Evolutionary conservation across 2,113 vertebrate genomes (phyloP).

Genomic region (Melanocharis versteri): DNA sequence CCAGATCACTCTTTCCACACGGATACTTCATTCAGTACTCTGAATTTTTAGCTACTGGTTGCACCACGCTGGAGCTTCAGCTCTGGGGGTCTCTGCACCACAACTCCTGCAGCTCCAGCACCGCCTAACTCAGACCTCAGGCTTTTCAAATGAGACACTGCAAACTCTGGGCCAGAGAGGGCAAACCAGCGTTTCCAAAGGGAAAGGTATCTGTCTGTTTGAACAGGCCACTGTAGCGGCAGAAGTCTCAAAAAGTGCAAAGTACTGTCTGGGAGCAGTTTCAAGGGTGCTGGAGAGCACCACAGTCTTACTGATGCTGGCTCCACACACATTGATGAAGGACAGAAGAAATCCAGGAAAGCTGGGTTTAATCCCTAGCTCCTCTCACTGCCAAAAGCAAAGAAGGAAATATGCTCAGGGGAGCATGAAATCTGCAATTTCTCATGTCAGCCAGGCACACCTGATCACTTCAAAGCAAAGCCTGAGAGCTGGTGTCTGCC

Average conservation of each 20-base stretch:
- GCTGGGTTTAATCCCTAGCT: conserved; percentile 25
- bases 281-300: neutral
- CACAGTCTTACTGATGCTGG: neutral
- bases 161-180: neutral
- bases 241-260: neutral
- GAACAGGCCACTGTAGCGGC: neutral
- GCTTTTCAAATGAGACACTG: neutral
- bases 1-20: neutral
- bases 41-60: neutral
- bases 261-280: neutral
- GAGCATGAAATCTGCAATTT: conserved; percentile 48
- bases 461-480: conserved; percentile 17
- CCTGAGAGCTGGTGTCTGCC: neutral
- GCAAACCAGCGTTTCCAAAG: neutral
- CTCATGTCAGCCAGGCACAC: conserved; percentile 28
- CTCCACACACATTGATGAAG: neutral
- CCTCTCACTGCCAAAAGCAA: conserved; percentile 1
- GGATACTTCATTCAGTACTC: neutral
- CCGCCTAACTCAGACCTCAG: neutral
- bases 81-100: neutral
- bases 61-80: neutral
- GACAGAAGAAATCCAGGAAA: neutral
- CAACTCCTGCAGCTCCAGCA: neutral
- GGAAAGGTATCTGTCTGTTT: neutral
- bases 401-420: conserved; percentile 45